Evolutionary conservation across 2,113 vertebrate genomes (phyloP).

Genomic region (Hemichromis elongatus): DNA sequence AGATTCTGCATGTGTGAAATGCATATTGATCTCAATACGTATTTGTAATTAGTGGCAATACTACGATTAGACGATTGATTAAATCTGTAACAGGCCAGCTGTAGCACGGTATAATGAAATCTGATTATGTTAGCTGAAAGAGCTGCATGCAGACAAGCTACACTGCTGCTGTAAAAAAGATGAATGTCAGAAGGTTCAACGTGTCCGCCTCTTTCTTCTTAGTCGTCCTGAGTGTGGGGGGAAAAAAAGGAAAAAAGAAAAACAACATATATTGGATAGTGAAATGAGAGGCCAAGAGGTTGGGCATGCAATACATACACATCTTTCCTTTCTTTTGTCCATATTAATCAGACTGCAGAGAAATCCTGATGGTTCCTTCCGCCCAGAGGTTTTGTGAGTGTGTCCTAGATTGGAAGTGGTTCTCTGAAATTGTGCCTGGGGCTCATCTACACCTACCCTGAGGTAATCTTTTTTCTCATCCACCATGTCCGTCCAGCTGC

Average conservation of each 20-base stretch:
- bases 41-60: constrained; percentile 40
- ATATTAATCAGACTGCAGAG: constrained; percentile 35
- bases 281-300: constrained; percentile 20
- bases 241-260: not conserved
- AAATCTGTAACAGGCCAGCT: constrained; percentile 19
- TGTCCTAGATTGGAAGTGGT: constrained; percentile 43
- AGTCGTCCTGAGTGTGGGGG: not conserved
- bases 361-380: constrained; percentile 12
- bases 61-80: constrained; percentile 52
- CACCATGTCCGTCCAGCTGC: not conserved
- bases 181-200: not conserved
- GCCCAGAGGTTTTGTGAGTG: constrained; percentile 7
- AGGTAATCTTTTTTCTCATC: constrained; percentile 15
- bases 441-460: constrained; percentile 16
- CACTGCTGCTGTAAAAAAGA: constrained; percentile 18
- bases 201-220: not conserved
- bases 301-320: constrained; percentile 2
- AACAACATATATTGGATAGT: not conserved
- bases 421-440: constrained; percentile 32
- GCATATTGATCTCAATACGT: constrained; percentile 39
- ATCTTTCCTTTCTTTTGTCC: constrained; percentile 4
- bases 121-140: constrained; percentile 22
- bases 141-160: constrained; percentile 3
- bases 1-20: constrained; percentile 26
- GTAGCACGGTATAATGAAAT: constrained; percentile 48